Base-by-base conservation (phyloP, 2,888 invertebrate genomes). In the Amphipoea oculea region DNA sequence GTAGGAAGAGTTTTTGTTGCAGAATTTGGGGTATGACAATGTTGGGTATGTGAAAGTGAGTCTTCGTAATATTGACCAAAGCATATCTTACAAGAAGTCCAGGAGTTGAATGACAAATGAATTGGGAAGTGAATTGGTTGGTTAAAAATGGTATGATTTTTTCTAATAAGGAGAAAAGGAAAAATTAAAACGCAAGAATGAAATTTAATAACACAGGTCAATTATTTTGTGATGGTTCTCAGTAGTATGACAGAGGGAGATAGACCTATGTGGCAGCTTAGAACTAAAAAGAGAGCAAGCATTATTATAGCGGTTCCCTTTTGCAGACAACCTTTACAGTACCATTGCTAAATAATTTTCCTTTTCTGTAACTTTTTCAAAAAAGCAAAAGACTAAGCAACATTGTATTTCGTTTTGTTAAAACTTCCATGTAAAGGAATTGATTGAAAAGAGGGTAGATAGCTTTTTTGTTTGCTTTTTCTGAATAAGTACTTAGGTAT, bases 1-100 rank as follows among this genome's bases (percentile, higher is more conserved):
- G 73, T 62, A 67, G 62, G 20, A 62, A 29, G 36, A 17, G 17
- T 29, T 40, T 71, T 60, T 51, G 48, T 9, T 23, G 2, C 20
- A 4, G 1, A 40, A 60, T 14, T 78, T 72, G 36, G 17, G 36
- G 40, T 73, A 67, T 48, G 67, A 45, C 69, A 74, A 23, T 51
- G 40, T 40, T 68, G 5, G 48, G 14, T 63, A 74, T 71, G 60
- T 62, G 20, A 42, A 72, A 40, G 40, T 40, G 71, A 40, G 40
- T 83, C 66, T 79, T 76, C 79, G 69, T 73, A 76, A 67, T 79
- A 78, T 78, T 83, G 69, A 85, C 88, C 78, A 88, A 88, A 89
- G 86, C 81, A 87, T 83, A 88, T 89, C 85, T 76, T 79, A 73
- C 45, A 75, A 36, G 40, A 54, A 74, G 40, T 71, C 63, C 42